Evolutionary conservation across 2,888 invertebrate species (phyloP), one percentile per base, ranked within the genome.

Genomic region (Zhengitettix transpicula): DNA sequence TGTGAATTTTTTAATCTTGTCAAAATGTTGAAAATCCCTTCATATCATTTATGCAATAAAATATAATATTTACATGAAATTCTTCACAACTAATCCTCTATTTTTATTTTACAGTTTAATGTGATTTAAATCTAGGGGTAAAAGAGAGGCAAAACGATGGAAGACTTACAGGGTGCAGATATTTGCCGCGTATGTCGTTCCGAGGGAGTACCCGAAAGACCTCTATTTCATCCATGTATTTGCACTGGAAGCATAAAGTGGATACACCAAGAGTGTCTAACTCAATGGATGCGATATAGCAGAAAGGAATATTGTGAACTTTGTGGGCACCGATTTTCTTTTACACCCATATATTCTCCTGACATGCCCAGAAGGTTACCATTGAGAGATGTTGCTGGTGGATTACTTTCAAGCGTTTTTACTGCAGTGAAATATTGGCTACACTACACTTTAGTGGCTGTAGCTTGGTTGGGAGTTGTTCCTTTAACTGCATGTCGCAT

Each of bases 321-420:
- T 65, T 99, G 98, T 74, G 93, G 96, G 63, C 92, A 99, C 75
- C 84, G 93, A 62, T 99, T 98, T 75, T 93, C 95, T 7, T 99
- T 99, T 71, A 95, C 94, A 70, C 99, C 99, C 41, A 98, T 99
- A 68, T 99, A 99, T 75, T 94, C 97, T n/a, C 94, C 97, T 41
- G 98, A 99, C 72, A 99, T 99, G 99, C 99, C 99, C n/a, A 84
- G 96, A 63, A 81, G 97, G 62, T 77, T 99, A 68, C 99, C 99
- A 0, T 77, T 99, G 42, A 83, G 85, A 65, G 98, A 98, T 73
- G 89, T 99, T 10, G 81, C 94, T 0, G 88, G 89, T 55, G 99
- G 99, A 2, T 75, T 97, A 56, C 77, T 94, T 58, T 84, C 88
- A 7, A 96, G 94, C 17, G 84, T 97, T 42, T 87, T 87, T 5